Conservation (phyloP, 2,888 invertebrate species). For the Oscheius sp. region DNA sequence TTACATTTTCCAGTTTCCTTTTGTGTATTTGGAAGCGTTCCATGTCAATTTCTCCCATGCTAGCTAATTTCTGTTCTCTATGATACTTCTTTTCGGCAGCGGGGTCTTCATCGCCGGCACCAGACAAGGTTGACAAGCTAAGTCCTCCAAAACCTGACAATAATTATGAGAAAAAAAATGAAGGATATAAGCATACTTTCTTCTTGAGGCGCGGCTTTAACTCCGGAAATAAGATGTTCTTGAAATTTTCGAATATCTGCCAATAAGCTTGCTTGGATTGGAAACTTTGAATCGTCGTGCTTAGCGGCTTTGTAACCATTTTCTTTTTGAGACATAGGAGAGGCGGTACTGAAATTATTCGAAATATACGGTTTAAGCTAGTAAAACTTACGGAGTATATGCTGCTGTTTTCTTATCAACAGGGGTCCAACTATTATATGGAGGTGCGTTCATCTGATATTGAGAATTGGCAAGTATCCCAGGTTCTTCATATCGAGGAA, state of each 20-base stretch:
- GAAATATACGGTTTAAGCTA: not conserved
- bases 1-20: constrained; percentile 51
- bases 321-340: not conserved
- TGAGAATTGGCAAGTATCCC: not conserved
- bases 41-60: constrained; percentile 43
- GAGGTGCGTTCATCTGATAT: constrained; percentile 15
- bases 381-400: not conserved
- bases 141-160: constrained; percentile 38
- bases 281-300: constrained; percentile 14
- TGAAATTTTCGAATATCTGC: constrained; percentile 25
- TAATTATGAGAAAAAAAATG: not conserved
- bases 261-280: constrained; percentile 1
- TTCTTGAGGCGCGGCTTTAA: constrained; percentile 25
- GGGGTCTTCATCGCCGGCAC: constrained; percentile 23
- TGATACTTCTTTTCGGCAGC: constrained; percentile 38
- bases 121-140: constrained; percentile 29
- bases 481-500: not conserved
- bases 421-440: constrained; percentile 30
- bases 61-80: constrained; percentile 43
- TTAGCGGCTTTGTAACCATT: not conserved
- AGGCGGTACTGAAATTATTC: not conserved
- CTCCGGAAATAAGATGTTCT: not conserved
- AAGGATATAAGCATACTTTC: constrained; percentile 4
- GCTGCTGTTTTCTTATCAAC: not conserved
- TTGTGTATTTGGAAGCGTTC: constrained; percentile 48